Percentiles rank a stretch among this genome's conserved stretches.
phyloP scores from a whole-genome alignment of 2,888 invertebrate species.

The Macrophya annulata region DNA sequence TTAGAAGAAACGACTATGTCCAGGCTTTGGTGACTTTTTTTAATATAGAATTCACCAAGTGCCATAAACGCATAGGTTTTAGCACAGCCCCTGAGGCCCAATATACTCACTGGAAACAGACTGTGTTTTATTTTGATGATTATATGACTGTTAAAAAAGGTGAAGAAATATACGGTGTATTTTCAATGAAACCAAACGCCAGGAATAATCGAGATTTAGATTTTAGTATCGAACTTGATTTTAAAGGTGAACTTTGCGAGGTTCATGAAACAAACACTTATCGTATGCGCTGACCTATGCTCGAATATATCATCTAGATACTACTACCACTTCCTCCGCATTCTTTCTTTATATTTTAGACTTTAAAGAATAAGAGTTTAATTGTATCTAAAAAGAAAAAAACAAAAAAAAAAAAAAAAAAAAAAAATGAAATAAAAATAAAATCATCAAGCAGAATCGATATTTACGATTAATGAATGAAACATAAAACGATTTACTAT shows the following conservation, averaged over 20 bases:
- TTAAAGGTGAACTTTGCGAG: conserved; percentile 94
- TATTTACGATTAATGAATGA: background rate
- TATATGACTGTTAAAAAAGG: conserved; percentile 98
- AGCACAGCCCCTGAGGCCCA: conserved; percentile 98
- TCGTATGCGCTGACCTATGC: conserved; percentile 90
- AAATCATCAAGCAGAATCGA: background rate
- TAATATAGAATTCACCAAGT: conserved; percentile 99
- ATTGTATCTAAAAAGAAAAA: background rate
- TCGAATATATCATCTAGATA: background rate
- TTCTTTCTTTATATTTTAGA: conserved; percentile 35
- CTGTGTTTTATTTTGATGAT: conserved; percentile 98
- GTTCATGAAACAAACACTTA: conserved; percentile 93
- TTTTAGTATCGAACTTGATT: conserved; percentile 95
- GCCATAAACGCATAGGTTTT: conserved; percentile 98
- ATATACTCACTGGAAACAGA: conserved; percentile 99
- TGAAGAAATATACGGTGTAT: conserved; percentile 95
- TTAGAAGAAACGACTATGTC: conserved; percentile 96
- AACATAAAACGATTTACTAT: background rate
- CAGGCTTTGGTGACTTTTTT: conserved; percentile 99
- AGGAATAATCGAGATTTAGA: conserved; percentile 98
- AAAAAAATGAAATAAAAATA: background rate
- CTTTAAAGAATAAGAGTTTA: background rate
- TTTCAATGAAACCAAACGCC: conserved; percentile 97
- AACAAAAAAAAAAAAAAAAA: background rate
- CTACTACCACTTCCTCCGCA: conserved; percentile 38